phyloP scores from a whole-genome alignment of 2,113 vertebrate species.

The Megaleporinus macrocephalus region DNA sequence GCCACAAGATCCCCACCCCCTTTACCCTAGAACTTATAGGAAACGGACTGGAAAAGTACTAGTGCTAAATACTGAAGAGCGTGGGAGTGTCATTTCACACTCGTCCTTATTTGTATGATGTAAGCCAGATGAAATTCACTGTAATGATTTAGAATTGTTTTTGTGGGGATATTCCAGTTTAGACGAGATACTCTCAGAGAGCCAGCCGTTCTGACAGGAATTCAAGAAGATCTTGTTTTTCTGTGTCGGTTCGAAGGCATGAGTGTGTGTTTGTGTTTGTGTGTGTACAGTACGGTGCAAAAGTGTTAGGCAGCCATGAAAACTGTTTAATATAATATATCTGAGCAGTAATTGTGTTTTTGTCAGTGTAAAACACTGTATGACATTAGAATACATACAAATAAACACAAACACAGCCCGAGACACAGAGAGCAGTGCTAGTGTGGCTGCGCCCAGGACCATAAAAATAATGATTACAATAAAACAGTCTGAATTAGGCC shows the following conservation, averaged over 20 bases:
- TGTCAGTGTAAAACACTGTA: no score
- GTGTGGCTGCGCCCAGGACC: no score
- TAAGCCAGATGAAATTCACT: conserved; percentile 41
- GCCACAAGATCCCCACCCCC: conserved; percentile 29
- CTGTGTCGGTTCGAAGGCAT: background rate
- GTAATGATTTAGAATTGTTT: conserved; percentile 19
- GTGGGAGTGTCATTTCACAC: conserved; percentile 32
- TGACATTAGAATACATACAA: no score
- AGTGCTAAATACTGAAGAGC: conserved; percentile 35
- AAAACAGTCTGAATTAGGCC: no score
- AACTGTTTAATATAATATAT: no score
- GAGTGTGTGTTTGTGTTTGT: conserved; percentile 20
- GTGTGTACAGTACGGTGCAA: background rate
- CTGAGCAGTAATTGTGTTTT: no score
- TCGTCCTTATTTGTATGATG: conserved; percentile 36
- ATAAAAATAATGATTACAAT: no score
- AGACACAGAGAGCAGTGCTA: no score
- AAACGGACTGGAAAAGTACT: conserved; percentile 55
- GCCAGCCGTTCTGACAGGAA: background rate
- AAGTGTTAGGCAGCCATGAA: no score
- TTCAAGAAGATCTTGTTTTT: background rate
- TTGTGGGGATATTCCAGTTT: background rate
- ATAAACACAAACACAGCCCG: no score
- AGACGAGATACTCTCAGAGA: background rate
- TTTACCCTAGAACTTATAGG: conserved; percentile 25